These are phyloP conservation scores for Eudasyphora cyanicolor DNA, from an alignment of 2,888 invertebrate genomes.

Conservation along the genomic window DNA sequence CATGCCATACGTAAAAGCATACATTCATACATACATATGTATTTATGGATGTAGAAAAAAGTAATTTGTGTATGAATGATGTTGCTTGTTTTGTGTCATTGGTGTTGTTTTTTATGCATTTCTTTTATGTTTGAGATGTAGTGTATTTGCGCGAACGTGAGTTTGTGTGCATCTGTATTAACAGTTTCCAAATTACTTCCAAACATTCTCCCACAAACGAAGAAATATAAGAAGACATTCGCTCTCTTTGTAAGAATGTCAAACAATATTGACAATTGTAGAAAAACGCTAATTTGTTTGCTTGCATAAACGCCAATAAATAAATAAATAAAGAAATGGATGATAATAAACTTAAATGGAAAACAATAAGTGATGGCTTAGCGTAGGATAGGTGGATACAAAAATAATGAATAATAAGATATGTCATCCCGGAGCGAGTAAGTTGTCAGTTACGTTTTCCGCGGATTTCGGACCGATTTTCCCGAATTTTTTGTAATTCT, in stretches of 20 bases:
- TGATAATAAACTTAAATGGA: no score
- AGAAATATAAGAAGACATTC: not conserved
- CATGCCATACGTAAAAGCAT: not conserved
- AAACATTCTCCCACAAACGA: slow-evolving; percentile 32
- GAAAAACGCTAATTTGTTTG: slow-evolving; percentile 4
- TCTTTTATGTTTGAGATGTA: not conserved
- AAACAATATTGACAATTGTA: not conserved
- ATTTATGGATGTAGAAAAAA: not conserved
- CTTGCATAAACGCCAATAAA: not conserved
- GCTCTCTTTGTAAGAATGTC: no score
- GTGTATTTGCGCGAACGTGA: not conserved
- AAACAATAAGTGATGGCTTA: no score
- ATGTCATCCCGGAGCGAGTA: no score
- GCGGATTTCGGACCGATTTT: no score
- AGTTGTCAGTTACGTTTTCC: no score
- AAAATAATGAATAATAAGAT: no score
- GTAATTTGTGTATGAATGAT: slow-evolving; percentile 13
- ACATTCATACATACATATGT: slow-evolving; percentile 6
- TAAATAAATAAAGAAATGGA: no score
- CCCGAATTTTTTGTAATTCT: no score
- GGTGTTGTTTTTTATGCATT: slow-evolving; percentile 29
- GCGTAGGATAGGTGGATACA: no score
- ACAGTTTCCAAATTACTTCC: slow-evolving; percentile 48
- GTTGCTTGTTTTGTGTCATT: not conserved
- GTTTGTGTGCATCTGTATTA: slow-evolving; percentile 39